Evolutionary conservation across 2,888 invertebrate species (phyloP).

Genomic region (Zaprionus lineosus): DNA sequence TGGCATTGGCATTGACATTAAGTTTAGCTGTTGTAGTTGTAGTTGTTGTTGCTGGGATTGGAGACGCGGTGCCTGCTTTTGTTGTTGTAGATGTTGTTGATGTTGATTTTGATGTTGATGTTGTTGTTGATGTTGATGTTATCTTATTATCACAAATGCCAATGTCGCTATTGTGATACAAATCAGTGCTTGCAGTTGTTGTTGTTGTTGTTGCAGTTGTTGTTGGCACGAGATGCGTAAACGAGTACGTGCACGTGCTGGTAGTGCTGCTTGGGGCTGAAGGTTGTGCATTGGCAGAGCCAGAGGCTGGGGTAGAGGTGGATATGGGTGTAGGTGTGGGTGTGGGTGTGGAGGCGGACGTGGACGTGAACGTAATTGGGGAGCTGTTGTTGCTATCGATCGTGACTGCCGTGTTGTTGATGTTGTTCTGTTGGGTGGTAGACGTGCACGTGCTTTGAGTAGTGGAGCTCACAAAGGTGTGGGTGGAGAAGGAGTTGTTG

Average conservation of each 20-base stretch:
- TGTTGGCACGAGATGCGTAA: constrained; percentile 60
- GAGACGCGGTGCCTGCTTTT: too few relatives aligned
- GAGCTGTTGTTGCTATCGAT: constrained; percentile 34
- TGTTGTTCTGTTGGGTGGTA: constrained; percentile 29
- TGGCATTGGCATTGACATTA: constrained; percentile 78
- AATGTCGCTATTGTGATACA: constrained; percentile 46
- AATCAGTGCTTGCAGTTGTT: constrained; percentile 45
- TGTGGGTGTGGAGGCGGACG: constrained; percentile 20
- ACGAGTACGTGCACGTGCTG: constrained; percentile 68
- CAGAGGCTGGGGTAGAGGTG: constrained; percentile 28
- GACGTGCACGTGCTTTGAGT: constrained; percentile 73
- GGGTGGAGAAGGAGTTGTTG: constrained; percentile 43
- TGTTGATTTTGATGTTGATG: constrained; percentile 36
- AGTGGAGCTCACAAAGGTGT: constrained; percentile 42
- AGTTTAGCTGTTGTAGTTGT: constrained; percentile 61
- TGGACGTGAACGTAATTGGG: constrained; percentile 6
- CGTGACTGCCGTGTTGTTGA: constrained; percentile 35
- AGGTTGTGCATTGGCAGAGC: constrained; percentile 46
- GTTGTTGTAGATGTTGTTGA: constrained; percentile 25
- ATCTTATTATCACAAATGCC: constrained; percentile 17
- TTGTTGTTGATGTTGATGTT: constrained; percentile 35
- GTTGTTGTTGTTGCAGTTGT: constrained; percentile 32
- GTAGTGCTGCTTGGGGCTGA: constrained; percentile 49
- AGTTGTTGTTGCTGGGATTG: constrained; percentile 30
- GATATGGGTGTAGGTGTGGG: constrained; percentile 25